Evolutionary conservation across 2,888 invertebrate genomes (phyloP), one percentile per base, ranked within the genome.

Genomic region (Platerodrilus igneus): DNA sequence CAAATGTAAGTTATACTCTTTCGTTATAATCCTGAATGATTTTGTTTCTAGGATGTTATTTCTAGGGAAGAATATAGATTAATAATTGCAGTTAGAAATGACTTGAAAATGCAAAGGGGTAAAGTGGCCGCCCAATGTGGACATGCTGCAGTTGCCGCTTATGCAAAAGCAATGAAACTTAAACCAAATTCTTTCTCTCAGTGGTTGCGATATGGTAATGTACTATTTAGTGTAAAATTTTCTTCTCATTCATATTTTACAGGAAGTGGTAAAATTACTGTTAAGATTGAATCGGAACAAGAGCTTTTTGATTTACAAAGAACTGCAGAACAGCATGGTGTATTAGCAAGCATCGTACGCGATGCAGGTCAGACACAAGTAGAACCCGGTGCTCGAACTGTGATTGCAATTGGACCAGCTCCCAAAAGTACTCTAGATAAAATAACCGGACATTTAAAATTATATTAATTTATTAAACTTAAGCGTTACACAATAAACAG

Each of bases 281-380:
- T 94, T 0, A 86, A 85, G 69, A 77, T 81, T 10, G 89, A 92
- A 19, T 81, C 79, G 15, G 83, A 91, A 64, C 74, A 77, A 31
- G 81, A 83, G 56, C 69, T 95, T 51, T 67, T 81, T 50, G 71
- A 78, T 46, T 71, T 95, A 34, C 75, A 79, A 22, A 75, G 74
- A 34, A 72, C 78, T 45, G 93, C 94, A 0, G 79, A 76, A 53
- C 70, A 76, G 17, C 62, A 75, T 41, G 84, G 86, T 17, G 69
- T 95, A 1, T 71, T 84, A 20, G 78, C 83, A 7, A 82, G 83
- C 45, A 62, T 90, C 16, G 83, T 96, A 44, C 73, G 81, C 48
- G 95, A 96, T 70, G 95, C 95, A 3, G 96, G 96, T 2, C 80
- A 89, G 51, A 96, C 95, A 4, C 94, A 96, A 71, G 86, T 96